phyloP scores from a whole-genome alignment of 2,797 vertebrate genomes.

The Myotis planiceps region DNA sequence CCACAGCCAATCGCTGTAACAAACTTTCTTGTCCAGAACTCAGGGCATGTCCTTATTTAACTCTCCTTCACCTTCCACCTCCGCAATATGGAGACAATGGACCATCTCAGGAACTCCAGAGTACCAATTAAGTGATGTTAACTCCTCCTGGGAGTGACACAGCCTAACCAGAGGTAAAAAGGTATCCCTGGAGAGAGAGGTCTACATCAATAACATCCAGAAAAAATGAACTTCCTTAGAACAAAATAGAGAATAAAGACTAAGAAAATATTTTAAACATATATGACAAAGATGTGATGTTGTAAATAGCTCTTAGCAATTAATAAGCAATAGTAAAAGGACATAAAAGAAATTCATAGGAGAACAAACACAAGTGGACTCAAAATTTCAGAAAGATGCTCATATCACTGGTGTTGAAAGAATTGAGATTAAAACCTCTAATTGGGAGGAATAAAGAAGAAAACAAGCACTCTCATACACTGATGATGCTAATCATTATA shows the following conservation, averaged over 20 bases:
- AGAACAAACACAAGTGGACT: background rate
- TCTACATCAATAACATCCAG: background rate
- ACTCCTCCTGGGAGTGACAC: background rate
- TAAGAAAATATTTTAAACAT: background rate
- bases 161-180: background rate
- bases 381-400: background rate
- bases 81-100: background rate
- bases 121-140: background rate
- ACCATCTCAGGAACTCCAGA: background rate
- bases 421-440: background rate
- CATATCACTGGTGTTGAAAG: background rate
- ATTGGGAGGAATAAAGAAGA: background rate
- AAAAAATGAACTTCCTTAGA: background rate
- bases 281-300: background rate
- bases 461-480: background rate
- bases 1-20: background rate
- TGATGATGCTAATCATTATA: background rate
- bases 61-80: background rate
- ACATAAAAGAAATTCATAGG: background rate
- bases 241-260: background rate
- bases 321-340: background rate
- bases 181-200: background rate
- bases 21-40: background rate
- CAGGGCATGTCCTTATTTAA: background rate
- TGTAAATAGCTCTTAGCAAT: background rate